A percentile compares a stretch with the other conserved stretches of the same genome.
phyloP scores from a whole-genome alignment of 2,888 invertebrate genomes.

The Polydrusus tereticollis region DNA sequence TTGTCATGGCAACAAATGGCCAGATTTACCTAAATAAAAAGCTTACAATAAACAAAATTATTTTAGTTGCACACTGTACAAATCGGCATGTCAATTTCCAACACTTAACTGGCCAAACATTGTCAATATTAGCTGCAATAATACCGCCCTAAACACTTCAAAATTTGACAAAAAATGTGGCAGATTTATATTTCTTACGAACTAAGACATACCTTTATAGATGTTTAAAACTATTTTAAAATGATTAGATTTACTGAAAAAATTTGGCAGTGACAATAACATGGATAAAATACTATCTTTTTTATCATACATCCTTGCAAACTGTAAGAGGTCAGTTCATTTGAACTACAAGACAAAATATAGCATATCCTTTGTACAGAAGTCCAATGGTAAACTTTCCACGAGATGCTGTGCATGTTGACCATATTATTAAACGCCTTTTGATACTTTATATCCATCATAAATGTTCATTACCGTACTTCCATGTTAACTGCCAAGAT shows the following conservation, averaged over 20 bases:
- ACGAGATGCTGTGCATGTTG: neutral
- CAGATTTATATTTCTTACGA: slow-evolving; percentile 27
- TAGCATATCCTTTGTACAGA: neutral
- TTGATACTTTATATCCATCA: neutral
- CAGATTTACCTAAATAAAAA: slow-evolving; percentile 23
- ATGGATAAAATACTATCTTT: slow-evolving; percentile 22
- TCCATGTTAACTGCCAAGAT: slow-evolving; percentile 44
- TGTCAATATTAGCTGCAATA: slow-evolving; percentile 28
- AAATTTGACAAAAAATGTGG: slow-evolving; percentile 21
- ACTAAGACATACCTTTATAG: slow-evolving; percentile 22
- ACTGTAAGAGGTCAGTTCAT: neutral
- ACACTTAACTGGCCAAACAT: slow-evolving; percentile 28
- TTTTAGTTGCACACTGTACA: neutral
- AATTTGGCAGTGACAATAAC: slow-evolving; percentile 39
- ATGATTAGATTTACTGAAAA: slow-evolving; percentile 7
- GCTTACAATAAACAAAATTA: neutral
- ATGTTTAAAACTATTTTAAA: slow-evolving; percentile 8
- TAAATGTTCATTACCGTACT: neutral
- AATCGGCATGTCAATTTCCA: neutral
- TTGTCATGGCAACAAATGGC: slow-evolving; percentile 12
- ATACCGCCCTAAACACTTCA: slow-evolving; percentile 45
- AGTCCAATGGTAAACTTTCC: neutral
- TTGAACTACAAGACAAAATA: neutral
- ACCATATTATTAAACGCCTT: neutral
- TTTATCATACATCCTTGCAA: neutral